Evolutionary conservation across 2,797 vertebrate genomes (phyloP), one percentile per base, ranked within the genome.

Genomic region (Enteromius mattozi): DNA sequence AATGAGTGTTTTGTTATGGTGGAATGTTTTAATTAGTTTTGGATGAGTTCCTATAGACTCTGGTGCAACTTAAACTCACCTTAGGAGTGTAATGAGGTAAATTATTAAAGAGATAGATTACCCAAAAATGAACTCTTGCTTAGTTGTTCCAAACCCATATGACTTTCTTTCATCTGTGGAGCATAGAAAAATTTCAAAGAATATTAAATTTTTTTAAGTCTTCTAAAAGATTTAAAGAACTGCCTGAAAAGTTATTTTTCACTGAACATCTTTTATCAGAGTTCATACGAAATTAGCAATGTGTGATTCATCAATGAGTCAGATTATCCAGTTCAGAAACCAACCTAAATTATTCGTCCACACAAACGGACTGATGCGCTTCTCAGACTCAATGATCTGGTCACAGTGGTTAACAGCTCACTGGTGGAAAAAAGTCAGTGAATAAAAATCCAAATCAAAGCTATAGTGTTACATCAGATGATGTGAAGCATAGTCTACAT

Each of bases 31-130:
- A 37, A 84, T 72, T 79, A 72, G 68, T 78, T 84, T 68, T 79
- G 82, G 30, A 71, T 72, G 76, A 40, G 37, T 65, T 71, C 66
- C 49, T 49, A 54, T 14, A 7, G 42, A 71, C 37, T 68, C 47
- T 8, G 10, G 12, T 69, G 59, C n/a, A 59, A 51, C 51, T 78
- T 86, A 21, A 63, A 14, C 56, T 86, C 70, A 86, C 70, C 77
- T 86, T 61, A 59, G 54, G 47, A 80, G 59, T 19, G 85, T 68
- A 45, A 86, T 86, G 81, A 69, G 65, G 70, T 84, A 33, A 76
- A 80, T 84, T 51, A 84, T 80, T 86, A 59, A 72, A 54, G 17
- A 47, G 16, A 54, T 42, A 51, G 21, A 27, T 70, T 17, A 56
- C n/a, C 49, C 35, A 14, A 70, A 69, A 54, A 69, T 49, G 1